phyloP scores from a whole-genome alignment of 1,140 invertebrate species.

The Bombus superbus region DNA sequence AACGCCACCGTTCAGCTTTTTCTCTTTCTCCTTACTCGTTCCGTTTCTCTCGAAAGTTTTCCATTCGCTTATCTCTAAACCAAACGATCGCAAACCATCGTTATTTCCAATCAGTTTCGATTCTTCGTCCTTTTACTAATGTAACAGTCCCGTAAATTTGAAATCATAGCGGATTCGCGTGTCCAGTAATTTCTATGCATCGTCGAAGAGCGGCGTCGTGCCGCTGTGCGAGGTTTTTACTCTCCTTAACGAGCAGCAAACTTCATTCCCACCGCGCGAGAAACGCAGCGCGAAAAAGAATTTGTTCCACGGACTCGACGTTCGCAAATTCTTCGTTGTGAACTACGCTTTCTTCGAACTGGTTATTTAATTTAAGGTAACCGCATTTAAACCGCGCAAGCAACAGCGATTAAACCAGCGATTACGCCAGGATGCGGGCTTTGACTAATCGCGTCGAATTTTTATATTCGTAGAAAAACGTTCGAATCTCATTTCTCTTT shows the following conservation, averaged over 20 bases:
- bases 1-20: background rate
- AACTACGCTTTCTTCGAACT: no score
- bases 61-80: conserved; percentile 7
- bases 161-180: background rate
- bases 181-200: background rate
- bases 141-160: background rate
- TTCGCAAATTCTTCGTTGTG: background rate
- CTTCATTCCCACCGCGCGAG: no score
- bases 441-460: background rate
- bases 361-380: no score
- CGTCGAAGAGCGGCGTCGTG: no score
- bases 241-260: no score
- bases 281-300: background rate
- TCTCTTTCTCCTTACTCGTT: background rate
- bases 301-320: background rate
- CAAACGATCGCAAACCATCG: background rate
- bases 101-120: background rate
- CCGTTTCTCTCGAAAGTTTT: background rate
- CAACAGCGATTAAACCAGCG: no score
- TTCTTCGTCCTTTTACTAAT: background rate
- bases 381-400: no score
- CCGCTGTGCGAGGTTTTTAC: background rate
- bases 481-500: no score
- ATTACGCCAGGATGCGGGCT: no score
- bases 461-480: background rate